These are phyloP conservation scores for Orthosia incerta DNA, from an alignment of 2,888 invertebrate genomes.

Conservation along the genomic window DNA sequence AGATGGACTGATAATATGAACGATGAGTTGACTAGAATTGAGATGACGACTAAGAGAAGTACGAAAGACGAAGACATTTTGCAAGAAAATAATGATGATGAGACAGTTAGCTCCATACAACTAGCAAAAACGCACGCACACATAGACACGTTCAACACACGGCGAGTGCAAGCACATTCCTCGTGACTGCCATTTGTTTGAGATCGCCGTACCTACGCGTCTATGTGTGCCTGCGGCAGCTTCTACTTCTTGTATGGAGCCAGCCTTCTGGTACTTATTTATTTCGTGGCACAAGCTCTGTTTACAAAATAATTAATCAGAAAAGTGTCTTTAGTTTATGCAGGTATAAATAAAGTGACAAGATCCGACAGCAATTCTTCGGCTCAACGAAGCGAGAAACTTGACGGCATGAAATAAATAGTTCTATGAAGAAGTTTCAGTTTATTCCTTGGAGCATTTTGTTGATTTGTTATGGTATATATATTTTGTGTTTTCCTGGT, in stretches of 20 bases:
- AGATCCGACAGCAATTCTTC: constrained; percentile 73
- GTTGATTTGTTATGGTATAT: neutral
- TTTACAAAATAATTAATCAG: constrained; percentile 58
- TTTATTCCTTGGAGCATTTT: constrained; percentile 30
- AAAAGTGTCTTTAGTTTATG: constrained; percentile 32
- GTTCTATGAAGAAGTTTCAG: constrained; percentile 39
- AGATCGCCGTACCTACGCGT: neutral
- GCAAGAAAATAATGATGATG: too few species aligned
- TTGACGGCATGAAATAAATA: constrained; percentile 64
- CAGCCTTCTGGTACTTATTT: neutral
- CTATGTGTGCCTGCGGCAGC: too few species aligned
- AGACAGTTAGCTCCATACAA: neutral
- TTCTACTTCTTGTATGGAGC: neutral
- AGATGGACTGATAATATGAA: neutral
- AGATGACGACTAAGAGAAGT: neutral
- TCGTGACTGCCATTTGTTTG: neutral
- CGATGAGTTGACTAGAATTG: neutral
- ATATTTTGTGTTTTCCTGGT: neutral
- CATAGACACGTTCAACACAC: neutral
- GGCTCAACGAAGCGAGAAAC: constrained; percentile 77
- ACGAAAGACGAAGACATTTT: neutral
- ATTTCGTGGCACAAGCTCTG: neutral
- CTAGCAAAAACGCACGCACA: neutral
- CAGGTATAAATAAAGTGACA: constrained; percentile 70
- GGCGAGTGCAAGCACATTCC: neutral